Conservation (phyloP, 2,888 invertebrate genomes). For the Tetranychus truncatus region DNA sequence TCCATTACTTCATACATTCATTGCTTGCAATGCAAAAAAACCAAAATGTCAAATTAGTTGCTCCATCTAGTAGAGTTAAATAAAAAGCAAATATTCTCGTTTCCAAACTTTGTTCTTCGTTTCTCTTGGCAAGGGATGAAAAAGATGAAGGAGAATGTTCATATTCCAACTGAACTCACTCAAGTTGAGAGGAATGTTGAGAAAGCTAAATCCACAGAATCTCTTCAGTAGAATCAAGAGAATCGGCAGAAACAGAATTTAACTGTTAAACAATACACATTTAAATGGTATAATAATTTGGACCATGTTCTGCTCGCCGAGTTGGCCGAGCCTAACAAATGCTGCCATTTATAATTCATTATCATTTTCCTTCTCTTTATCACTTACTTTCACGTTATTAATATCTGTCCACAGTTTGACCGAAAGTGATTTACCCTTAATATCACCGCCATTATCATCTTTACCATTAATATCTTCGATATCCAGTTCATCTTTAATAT, state of each 20-base stretch:
- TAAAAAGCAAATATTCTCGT: background rate
- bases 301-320: background rate
- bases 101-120: too few relatives aligned
- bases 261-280: background rate
- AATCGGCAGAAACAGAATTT: too few relatives aligned
- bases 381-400: background rate
- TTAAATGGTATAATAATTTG: background rate
- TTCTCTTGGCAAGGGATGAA: too few relatives aligned
- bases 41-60: background rate
- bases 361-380: background rate
- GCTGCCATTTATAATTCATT: background rate
- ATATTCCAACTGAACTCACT: too few relatives aligned
- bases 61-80: background rate
- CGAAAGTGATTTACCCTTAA: background rate
- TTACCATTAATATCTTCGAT: background rate
- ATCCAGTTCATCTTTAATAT: background rate
- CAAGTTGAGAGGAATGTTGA: too few relatives aligned
- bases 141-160: too few relatives aligned
- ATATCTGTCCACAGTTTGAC: background rate
- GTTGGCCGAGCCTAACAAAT: background rate
- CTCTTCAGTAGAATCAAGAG: too few relatives aligned
- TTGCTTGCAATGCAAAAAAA: too few relatives aligned
- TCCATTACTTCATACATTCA: too few relatives aligned
- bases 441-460: background rate
- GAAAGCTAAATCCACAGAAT: too few relatives aligned